Percentiles rank a stretch among this genome's conserved stretches.
Conservation (phyloP, 1,140 invertebrate species). For the Mesaphorura yosii region DNA sequence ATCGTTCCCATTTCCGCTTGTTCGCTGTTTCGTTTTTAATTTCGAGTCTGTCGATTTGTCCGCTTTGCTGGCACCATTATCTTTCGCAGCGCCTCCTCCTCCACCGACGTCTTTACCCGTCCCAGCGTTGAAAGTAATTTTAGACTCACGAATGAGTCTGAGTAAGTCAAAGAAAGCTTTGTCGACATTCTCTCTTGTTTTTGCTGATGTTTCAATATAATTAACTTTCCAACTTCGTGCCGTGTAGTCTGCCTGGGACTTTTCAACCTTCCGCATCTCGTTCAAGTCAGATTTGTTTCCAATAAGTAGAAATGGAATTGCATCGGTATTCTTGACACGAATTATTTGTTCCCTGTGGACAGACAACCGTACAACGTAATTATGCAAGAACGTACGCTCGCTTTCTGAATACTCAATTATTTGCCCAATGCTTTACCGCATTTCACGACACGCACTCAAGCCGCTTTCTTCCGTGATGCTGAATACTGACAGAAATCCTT, state of each 20-base stretch:
- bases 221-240: slow-evolving; percentile 90
- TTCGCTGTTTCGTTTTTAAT: too few relatives aligned
- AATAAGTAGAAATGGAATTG: slow-evolving; percentile 95
- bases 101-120: too few relatives aligned
- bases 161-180: slow-evolving; percentile 98
- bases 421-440: slow-evolving; percentile 56
- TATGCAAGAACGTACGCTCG: too few relatives aligned
- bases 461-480: slow-evolving; percentile 98
- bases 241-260: slow-evolving; percentile 72
- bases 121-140: too few relatives aligned
- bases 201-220: slow-evolving; percentile 98
- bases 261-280: slow-evolving; percentile 78
- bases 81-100: too few relatives aligned
- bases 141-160: slow-evolving; percentile 88
- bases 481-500: slow-evolving; percentile 98
- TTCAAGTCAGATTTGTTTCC: slow-evolving; percentile 97
- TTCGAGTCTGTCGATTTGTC: too few relatives aligned
- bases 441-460: slow-evolving; percentile 95
- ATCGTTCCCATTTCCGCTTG: too few relatives aligned
- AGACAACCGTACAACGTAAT: too few relatives aligned
- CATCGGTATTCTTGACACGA: slow-evolving; percentile 96
- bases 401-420: neutral
- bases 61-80: too few relatives aligned
- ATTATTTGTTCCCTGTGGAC: slow-evolving; percentile 88
- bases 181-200: slow-evolving; percentile 96